Evolutionary conservation across 2,113 vertebrate species (phyloP), one percentile per base, ranked within the genome.

Genomic region (Oncorhynchus keta): DNA sequence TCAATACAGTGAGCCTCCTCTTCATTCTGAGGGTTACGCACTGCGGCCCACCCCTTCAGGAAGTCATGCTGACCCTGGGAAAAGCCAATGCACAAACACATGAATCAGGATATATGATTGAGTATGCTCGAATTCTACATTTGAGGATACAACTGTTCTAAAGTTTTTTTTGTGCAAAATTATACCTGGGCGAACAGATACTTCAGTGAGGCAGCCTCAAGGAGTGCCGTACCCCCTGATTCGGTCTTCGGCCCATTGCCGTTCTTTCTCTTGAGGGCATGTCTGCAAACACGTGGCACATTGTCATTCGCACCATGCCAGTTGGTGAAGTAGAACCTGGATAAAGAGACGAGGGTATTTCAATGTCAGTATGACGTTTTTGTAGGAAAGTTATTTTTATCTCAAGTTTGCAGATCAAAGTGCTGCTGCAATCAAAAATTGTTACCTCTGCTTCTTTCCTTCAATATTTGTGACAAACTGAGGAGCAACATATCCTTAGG

Each of bases 101-200:
- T 16, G n/a, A n/a, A 22, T 22, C 5, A 7, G n/a, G 59, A 62
- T 9, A n/a, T 22, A 22, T 62, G 59, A 22, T 3, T 8, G 18
- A 9, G n/a, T 13, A 62, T 62, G 13, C 59, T 22, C 9, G n/a
- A n/a, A 16, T 9, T 61, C 59, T 61, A n/a, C 59, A n/a, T 61
- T 61, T 57, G 18, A 57, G 51, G 51, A 20, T 57, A 57, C 3
- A 57, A 61, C 59, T 8, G 18, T 20, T 61, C 9, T n/a, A 9
- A 7, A 22, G 3, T 6, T 3, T 4, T 62, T 20, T 62, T n/a
- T 7, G 11, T 62, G 5, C n/a, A 11, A 20, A 62, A 22, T 20
- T 13, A n/a, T 83, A 95, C 95, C 95, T 96, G 95, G 1, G 95
- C 94, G 79, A 95, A 96, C 39, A 96, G 91, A 84, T 96, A 96